These are phyloP conservation scores for Syngnathus acus DNA, from an alignment of 2,797 vertebrate genomes.

Conservation along the genomic window DNA sequence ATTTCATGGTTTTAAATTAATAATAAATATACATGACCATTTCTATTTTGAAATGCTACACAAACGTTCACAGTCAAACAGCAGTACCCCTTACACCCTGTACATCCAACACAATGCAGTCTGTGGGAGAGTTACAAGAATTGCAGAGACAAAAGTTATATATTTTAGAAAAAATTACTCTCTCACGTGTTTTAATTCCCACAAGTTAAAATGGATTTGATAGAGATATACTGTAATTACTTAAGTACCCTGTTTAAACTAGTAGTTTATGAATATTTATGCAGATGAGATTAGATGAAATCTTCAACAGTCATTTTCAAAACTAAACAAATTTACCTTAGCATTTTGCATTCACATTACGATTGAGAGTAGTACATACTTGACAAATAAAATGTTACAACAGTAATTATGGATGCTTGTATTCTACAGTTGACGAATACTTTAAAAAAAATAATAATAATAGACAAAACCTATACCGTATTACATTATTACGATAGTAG, in stretches of 20 bases:
- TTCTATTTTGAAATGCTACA: slow-evolving; percentile 61
- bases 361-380: slow-evolving; percentile 20
- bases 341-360: slow-evolving; percentile 23
- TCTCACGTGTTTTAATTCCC: slow-evolving; percentile 12
- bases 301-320: slow-evolving; percentile 22
- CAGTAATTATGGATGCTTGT: slow-evolving; percentile 13
- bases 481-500: background rate
- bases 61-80: slow-evolving; percentile 67
- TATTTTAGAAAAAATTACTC: background rate
- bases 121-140: slow-evolving; percentile 2
- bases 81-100: slow-evolving; percentile 34
- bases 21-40: slow-evolving; percentile 67
- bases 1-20: slow-evolving; percentile 60
- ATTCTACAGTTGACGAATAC: slow-evolving; percentile 11
- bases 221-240: slow-evolving; percentile 12
- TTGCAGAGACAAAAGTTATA: slow-evolving; percentile 28
- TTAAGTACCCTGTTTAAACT: slow-evolving; percentile 53
- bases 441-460: background rate
- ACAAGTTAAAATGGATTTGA: slow-evolving; percentile 23
- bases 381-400: slow-evolving; percentile 24
- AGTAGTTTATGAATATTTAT: slow-evolving; percentile 25
- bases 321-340: slow-evolving; percentile 13
- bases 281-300: slow-evolving; percentile 24
- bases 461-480: background rate
- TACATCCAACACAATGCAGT: slow-evolving; percentile 38